These are phyloP conservation scores for Gobio gobio DNA, from an alignment of 2,113 vertebrate species.

Conservation along the genomic window DNA sequence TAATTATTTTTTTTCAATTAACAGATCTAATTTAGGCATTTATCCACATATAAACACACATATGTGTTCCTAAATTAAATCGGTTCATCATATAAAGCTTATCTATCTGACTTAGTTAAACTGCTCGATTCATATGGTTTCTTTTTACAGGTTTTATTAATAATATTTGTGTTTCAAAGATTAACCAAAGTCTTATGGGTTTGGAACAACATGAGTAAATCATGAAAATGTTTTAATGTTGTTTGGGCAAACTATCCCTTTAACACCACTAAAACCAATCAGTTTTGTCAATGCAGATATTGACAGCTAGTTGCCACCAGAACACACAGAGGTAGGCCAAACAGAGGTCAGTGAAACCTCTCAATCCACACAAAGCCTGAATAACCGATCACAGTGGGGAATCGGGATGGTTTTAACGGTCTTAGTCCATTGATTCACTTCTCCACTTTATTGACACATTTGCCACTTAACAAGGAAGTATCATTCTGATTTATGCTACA, in stretches of 20 bases:
- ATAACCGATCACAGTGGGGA: background rate
- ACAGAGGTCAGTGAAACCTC: slow-evolving; percentile 50
- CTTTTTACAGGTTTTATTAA: background rate
- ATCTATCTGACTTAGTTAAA: background rate
- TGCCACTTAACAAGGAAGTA: slow-evolving; percentile 4
- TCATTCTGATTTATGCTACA: background rate
- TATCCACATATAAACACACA: background rate
- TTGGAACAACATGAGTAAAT: background rate
- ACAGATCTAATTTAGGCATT: background rate
- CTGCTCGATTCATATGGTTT: background rate
- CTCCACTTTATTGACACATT: slow-evolving; percentile 15
- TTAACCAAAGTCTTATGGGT: background rate
- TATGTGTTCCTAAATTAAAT: background rate
- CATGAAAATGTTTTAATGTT: background rate
- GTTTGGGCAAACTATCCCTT: background rate
- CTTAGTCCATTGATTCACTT: slow-evolving; percentile 38
- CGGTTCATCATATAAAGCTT: background rate
- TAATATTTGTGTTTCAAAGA: background rate
- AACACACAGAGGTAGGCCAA: background rate
- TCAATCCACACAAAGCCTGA: slow-evolving; percentile 21
- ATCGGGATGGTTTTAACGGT: slow-evolving; percentile 20
- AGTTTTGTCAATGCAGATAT: background rate
- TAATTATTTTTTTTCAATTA: background rate
- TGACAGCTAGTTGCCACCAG: slow-evolving; percentile 30
- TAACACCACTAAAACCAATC: background rate